These are phyloP conservation scores for Apis laboriosa DNA, from an alignment of 1,140 invertebrate genomes.

Conservation along the genomic window DNA sequence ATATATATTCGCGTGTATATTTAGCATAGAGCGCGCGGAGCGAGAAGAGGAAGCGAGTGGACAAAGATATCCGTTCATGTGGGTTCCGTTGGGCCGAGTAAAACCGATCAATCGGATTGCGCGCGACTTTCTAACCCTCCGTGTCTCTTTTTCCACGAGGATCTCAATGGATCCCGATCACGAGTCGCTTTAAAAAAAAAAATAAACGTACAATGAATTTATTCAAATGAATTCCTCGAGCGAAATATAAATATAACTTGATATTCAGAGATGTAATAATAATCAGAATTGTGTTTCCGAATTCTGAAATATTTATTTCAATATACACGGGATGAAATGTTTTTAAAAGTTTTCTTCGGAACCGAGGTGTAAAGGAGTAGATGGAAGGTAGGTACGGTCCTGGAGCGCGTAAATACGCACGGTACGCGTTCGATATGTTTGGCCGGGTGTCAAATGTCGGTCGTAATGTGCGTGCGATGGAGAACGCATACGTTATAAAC, in stretches of 20 bases:
- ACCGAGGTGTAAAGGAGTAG: not conserved
- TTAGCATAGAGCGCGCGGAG: not conserved
- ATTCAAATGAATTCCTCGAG: slow-evolving; percentile 42
- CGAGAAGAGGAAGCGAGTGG: not conserved
- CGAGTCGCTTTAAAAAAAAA: not conserved
- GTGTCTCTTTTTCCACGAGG: not conserved
- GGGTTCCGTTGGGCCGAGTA: not conserved
- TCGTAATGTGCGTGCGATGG: slow-evolving; percentile 36
- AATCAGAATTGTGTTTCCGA: too few species aligned
- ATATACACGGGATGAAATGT: too few species aligned
- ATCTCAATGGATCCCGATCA: not conserved
- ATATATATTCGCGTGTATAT: not conserved
- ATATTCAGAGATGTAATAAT: too few species aligned
- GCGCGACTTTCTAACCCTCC: slow-evolving; percentile 11
- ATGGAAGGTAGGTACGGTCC: not conserved
- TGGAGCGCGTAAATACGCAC: slow-evolving; percentile 15
- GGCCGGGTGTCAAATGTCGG: slow-evolving; percentile 45
- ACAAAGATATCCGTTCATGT: slow-evolving; percentile 46
- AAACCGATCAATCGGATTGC: slow-evolving; percentile 9
- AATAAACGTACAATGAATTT: slow-evolving; percentile 31
- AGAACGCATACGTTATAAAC: slow-evolving; percentile 50
- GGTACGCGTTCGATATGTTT: slow-evolving; percentile 40
- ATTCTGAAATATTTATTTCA: too few species aligned
- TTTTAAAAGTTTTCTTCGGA: not conserved
- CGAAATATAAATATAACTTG: not conserved